Evolutionary conservation across 2,888 invertebrate species (phyloP).

Genomic region (Pollenia griseotomentosa): DNA sequence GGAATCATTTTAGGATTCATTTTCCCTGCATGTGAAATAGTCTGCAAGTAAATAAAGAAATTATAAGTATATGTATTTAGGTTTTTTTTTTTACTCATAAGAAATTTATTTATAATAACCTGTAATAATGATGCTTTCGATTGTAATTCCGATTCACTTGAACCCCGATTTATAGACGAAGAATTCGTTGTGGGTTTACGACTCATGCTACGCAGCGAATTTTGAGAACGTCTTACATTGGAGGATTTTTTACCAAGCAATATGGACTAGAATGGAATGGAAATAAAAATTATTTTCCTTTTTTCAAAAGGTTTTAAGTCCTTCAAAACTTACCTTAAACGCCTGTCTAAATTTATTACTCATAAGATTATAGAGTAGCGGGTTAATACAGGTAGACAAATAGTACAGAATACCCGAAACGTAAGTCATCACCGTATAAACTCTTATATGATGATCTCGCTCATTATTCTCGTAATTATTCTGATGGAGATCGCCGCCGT

Average conservation of each 20-base stretch:
- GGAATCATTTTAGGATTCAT: slow-evolving; percentile 77
- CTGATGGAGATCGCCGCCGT: slow-evolving; percentile 13
- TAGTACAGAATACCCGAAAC: slow-evolving; percentile 96
- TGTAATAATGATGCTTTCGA: slow-evolving; percentile 84
- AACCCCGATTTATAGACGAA: slow-evolving; percentile 86
- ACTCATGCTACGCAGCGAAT: slow-evolving; percentile 77
- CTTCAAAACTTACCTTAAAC: slow-evolving; percentile 89
- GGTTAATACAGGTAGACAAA: slow-evolving; percentile 96
- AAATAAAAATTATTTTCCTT: not conserved
- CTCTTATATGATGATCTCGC: slow-evolving; percentile 76
- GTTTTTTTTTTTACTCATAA: not conserved
- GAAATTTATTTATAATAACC: slow-evolving; percentile 78
- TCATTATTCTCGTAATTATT: not conserved
- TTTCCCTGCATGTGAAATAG: slow-evolving; percentile 82
- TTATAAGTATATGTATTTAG: no score
- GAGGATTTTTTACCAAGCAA: slow-evolving; percentile 80
- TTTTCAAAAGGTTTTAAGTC: not conserved
- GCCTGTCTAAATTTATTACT: slow-evolving; percentile 96
- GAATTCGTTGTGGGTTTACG: slow-evolving; percentile 76
- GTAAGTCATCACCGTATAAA: slow-evolving; percentile 86
- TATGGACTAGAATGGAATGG: slow-evolving; percentile 78
- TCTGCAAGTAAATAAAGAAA: slow-evolving; percentile 78
- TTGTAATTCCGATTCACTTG: slow-evolving; percentile 84
- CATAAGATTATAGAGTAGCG: slow-evolving; percentile 97
- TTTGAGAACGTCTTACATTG: slow-evolving; percentile 82